Base-by-base conservation (phyloP, 2,797 vertebrate species). In the Acipenser transmontanus region DNA sequence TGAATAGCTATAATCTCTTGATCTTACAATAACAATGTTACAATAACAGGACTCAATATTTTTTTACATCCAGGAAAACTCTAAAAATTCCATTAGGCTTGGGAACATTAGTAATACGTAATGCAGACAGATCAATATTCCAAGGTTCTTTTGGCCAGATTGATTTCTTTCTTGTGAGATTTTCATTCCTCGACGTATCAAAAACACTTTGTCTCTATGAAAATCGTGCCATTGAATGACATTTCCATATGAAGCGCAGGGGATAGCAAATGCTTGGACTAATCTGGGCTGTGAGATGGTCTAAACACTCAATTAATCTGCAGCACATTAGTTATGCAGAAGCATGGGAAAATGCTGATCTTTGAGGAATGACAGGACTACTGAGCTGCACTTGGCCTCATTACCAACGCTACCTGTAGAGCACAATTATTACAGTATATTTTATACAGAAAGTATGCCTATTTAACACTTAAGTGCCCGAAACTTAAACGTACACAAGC, bases 151-250 rank as follows among this genome's bases (percentile, higher is more conserved):
- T 83, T 77, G 77, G 66, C 71, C 78, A 72, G 77, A 81, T 77
- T 82, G 80, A 82, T 86, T 82, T 83, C 76, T 85, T 84, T 84
- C 79, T 83, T 80, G 82, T 62, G 78, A 87, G 83, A 82, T 82
- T 81, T 84, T 74, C 80, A 78, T 87, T 85, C 81, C 79, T 81
- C 78, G 84, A 77, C 72, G 78, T 84, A 82, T 80, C 79, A 82
- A 73, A 83, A 81, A 62, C 74, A 84, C 77, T 84, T 83, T 84
- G 80, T 87, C 78, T 69, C 69, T 76, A 76, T 80, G 80, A 84
- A 85, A 85, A 75, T 81, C 73, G 79, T 87, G 74, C 76, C 69
- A 70, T 74, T 79, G 79, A 82, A 79, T 82, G 81, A 71, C 73
- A 79, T 88, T 88, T 87, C 82, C 82, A 84, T 84, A 81, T 83